Percentiles rank a stretch among this genome's conserved stretches.
These are phyloP conservation scores for Dunckerocampus dactyliophorus DNA, from an alignment of 2,113 vertebrate genomes.

Conservation along the genomic window DNA sequence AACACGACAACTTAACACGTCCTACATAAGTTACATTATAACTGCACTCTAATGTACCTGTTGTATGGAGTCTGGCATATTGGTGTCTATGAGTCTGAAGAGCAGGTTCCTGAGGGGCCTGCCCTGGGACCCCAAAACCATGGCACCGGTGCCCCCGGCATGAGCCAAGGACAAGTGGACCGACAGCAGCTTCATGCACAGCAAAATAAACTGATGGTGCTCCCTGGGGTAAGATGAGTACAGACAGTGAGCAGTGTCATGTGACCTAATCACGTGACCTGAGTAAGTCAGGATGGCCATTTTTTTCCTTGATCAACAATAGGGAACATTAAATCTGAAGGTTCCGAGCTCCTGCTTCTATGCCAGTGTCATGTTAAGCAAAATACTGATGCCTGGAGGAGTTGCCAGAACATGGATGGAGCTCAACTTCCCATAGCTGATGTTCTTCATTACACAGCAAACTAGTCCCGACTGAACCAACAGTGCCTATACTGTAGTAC, in stretches of 20 bases:
- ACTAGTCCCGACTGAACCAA: no score
- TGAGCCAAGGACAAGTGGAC: slow-evolving; percentile 94
- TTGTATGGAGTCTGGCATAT: slow-evolving; percentile 94
- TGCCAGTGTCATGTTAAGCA: no score
- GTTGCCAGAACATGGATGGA: no score
- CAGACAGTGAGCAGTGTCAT: slow-evolving; percentile 5
- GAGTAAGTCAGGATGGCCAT: background rate
- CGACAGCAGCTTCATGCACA: slow-evolving; percentile 94
- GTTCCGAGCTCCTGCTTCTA: no score
- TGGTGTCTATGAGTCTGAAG: slow-evolving; percentile 94
- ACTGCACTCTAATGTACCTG: slow-evolving; percentile 71
- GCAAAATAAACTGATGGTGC: slow-evolving; percentile 91
- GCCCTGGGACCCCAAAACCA: slow-evolving; percentile 91
- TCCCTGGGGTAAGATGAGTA: slow-evolving; percentile 73
- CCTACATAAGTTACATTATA: no score
- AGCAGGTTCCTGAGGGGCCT: slow-evolving; percentile 91
- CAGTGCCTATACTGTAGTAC: no score
- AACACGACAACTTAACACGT: background rate
- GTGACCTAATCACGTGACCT: background rate
- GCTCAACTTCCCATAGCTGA: no score
- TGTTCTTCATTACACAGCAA: no score
- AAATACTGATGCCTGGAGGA: no score
- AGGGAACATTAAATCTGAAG: no score
- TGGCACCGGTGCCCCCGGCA: slow-evolving; percentile 92
- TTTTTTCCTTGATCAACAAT: no score